Conservation (phyloP, 2,797 vertebrate genomes). For the Fringilla coelebs region DNA sequence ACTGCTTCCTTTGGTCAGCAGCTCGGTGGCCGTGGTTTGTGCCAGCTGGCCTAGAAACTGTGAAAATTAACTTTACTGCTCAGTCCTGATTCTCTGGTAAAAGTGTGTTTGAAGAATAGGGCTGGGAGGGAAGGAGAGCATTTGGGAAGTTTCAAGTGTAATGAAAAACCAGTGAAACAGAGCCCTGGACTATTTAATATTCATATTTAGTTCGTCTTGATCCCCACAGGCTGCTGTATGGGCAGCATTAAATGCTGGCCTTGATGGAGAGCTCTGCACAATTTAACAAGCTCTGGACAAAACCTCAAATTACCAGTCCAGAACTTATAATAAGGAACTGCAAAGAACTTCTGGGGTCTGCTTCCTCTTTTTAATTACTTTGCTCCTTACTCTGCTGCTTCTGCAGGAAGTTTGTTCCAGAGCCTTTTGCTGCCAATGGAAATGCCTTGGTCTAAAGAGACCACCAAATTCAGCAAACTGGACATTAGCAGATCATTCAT, state of each 20-base stretch:
- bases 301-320: not conserved
- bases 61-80: constrained; percentile 5
- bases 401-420: constrained; percentile 28
- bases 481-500: not conserved
- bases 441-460: constrained; percentile 2
- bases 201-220: constrained; percentile 23
- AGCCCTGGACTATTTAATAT: not conserved
- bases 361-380: constrained; percentile 29
- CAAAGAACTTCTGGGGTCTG: not conserved
- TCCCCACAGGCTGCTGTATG: not conserved
- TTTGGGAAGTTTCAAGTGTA: not conserved
- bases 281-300: constrained; percentile 46
- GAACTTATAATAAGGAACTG: constrained; percentile 8
- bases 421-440: constrained; percentile 20
- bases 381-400: not conserved
- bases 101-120: not conserved
- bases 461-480: not conserved
- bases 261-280: not conserved
- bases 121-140: not conserved
- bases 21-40: not conserved
- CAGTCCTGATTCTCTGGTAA: not conserved
- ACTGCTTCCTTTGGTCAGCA: not conserved
- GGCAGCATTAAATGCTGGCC: constrained; percentile 7
- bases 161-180: not conserved
- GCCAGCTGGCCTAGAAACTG: not conserved